Base-by-base conservation (phyloP, 2,888 invertebrate genomes). In the Ariolimax columbianus region DNA sequence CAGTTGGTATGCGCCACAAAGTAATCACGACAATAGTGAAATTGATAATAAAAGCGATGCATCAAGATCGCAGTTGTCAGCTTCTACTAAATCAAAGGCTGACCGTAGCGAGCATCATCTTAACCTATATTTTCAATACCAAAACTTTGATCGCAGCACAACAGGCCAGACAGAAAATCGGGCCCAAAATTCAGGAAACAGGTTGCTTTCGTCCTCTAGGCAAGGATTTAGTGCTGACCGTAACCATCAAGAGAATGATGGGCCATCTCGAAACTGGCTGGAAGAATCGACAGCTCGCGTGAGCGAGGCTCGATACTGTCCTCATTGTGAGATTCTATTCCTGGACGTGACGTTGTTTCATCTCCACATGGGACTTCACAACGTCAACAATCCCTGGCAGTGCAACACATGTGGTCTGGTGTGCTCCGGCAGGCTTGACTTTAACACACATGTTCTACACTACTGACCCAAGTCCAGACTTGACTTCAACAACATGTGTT, bases 371-470 rank as follows among this genome's bases (percentile, higher is more conserved):
- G 98, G 98, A 90, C 97, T 99, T 94, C 99, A 99, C 95, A 98
- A 98, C 90, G 98, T 98, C 93, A 97, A 97, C 90, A 98, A 98
- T 95, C 98, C 99, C 0, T 99, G 97, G 96, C 98, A 98, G 95
- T 98, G 98, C 95, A 99, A 99, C 95, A 97, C 99, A 91, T 99
- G 99, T 94, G 98, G 98, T 78, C 97, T 98, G 94, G 97, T 97
- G 94, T 98, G 98, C 95, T 97, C 97, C 94, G 98, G 98, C 93
- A 97, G 98, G 83, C 98, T 98, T 95, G 98, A 98, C 95, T 99
- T 99, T 95, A 98, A 98, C 95, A 91, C 92, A 1, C 93, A 93
- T 88, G 91, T 93, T 0, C 91, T 93, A 63, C 92, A 92, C 78
- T 89, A 87, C 75, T 89, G 78, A 86, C 51, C 75, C 0, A 33